phyloP scores from a whole-genome alignment of 2,888 invertebrate species.

The Seladonia tumulorum region DNA sequence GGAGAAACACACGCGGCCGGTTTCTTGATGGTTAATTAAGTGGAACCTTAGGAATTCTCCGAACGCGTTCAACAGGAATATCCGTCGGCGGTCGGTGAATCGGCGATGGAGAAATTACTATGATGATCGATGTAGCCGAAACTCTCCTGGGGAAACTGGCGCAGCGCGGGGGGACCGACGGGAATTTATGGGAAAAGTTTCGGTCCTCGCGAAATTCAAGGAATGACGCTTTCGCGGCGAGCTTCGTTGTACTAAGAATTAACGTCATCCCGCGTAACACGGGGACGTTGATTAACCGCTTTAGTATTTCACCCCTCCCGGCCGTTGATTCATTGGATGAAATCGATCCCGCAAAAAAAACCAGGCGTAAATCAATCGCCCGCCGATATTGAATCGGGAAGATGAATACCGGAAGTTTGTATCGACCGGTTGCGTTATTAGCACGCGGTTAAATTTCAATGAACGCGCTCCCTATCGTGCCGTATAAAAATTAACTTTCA shows the following conservation, averaged over 20 bases:
- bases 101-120: conserved; percentile 48
- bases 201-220: conserved; percentile 44
- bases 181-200: conserved; percentile 69
- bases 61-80: conserved; percentile 37
- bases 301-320: neutral
- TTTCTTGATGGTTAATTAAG: conserved; percentile 46
- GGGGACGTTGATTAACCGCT: conserved; percentile 16
- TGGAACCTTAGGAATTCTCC: conserved; percentile 39
- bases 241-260: conserved; percentile 40
- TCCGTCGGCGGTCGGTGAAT: conserved; percentile 32
- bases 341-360: neutral
- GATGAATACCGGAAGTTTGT: neutral
- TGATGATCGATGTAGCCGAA: conserved; percentile 63
- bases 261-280: conserved; percentile 29
- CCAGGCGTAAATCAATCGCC: conserved; percentile 7
- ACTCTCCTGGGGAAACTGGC: conserved; percentile 33
- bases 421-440: neutral
- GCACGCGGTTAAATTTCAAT: neutral
- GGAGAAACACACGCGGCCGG: conserved; percentile 33
- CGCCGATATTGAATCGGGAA: neutral
- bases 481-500: too few species aligned
- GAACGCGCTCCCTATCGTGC: neutral
- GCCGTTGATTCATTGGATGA: neutral
- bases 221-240: conserved; percentile 41
- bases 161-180: conserved; percentile 29